Conservation (phyloP, 2,797 vertebrate genomes). For the Podarcis siculus region DNA sequence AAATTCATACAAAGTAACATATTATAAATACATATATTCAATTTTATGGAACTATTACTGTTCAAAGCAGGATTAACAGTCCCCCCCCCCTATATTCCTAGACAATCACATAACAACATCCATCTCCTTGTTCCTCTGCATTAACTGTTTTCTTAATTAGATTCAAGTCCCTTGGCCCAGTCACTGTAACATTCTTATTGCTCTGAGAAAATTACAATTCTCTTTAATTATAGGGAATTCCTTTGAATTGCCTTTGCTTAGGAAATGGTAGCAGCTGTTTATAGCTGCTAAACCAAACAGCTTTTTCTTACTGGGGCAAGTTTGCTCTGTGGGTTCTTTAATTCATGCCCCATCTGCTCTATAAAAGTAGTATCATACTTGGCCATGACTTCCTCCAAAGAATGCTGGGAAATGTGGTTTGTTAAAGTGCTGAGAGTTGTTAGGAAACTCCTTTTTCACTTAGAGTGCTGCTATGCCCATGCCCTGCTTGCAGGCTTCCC, state of each 20-base stretch:
- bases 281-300: not conserved
- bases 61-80: conserved; percentile 52
- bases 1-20: not conserved
- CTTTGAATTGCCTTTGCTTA: conserved; percentile 30
- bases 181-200: not conserved
- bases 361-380: too few relatives aligned
- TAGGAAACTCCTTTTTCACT: too few relatives aligned
- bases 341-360: not conserved
- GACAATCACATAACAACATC: conserved; percentile 39
- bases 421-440: too few relatives aligned
- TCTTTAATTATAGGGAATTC: conserved; percentile 38
- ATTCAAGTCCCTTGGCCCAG: conserved; percentile 45
- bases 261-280: conserved; percentile 34
- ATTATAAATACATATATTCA: not conserved
- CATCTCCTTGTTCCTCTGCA: conserved; percentile 33
- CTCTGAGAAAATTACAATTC: conserved; percentile 35
- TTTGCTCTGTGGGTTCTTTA: not conserved
- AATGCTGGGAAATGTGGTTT: too few relatives aligned
- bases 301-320: not conserved
- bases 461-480: too few relatives aligned
- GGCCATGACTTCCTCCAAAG: too few relatives aligned
- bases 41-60: conserved; percentile 29
- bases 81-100: conserved; percentile 21
- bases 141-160: conserved; percentile 54
- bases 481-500: too few relatives aligned